Evolutionary conservation across 2,797 vertebrate species (phyloP), one percentile per base, ranked within the genome.

Genomic region (Pipistrellus pygmaeus): DNA sequence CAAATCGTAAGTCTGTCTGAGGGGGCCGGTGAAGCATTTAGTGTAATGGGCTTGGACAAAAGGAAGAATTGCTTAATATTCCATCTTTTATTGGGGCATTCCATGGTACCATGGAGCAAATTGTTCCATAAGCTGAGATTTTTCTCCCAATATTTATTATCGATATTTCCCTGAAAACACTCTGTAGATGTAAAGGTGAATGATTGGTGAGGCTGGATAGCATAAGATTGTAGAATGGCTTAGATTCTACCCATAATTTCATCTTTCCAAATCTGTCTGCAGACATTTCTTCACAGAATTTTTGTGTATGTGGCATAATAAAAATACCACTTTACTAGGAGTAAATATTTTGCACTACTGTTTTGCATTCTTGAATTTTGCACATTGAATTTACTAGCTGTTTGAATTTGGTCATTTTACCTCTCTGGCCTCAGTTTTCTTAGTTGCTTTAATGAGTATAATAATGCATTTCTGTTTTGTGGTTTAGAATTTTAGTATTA

Each of bases 181-280:
- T 88, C 62, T 82, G 9, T 85, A 55, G 73, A 92, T 72, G 51
- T 85, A 88, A 95, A 92, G 9, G 18, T 91, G 30, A 60, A 30
- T 53, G 1, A 20, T 57, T 78, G 5, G 0, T 55, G 2, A 96
- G 2, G 6, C 38, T 69, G 14, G 53, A 69, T 62, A 75, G 68
- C 69, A 44, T 83, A 46, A 60, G n/a, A 6, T 25, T 82, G 53
- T 14, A 57, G 35, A 75, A 69, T 4, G 9, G 0, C 11, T 30
- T 53, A 32, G 32, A 57, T 0, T 51, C 5, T 30, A 44, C 3
- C 15, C 0, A 68, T 71, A 73, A 71, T 25, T 35, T 90, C 2
- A 82, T 73, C 41, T 89, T 44, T 25, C 1, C 21, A 55, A 84
- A 51, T 73, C 23, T 48, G 20, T 25, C 6, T 86, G 15, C 5